Evolutionary conservation across 2,113 vertebrate genomes (phyloP), one percentile per base, ranked within the genome.

Genomic region (Oenanthe melanoleuca): DNA sequence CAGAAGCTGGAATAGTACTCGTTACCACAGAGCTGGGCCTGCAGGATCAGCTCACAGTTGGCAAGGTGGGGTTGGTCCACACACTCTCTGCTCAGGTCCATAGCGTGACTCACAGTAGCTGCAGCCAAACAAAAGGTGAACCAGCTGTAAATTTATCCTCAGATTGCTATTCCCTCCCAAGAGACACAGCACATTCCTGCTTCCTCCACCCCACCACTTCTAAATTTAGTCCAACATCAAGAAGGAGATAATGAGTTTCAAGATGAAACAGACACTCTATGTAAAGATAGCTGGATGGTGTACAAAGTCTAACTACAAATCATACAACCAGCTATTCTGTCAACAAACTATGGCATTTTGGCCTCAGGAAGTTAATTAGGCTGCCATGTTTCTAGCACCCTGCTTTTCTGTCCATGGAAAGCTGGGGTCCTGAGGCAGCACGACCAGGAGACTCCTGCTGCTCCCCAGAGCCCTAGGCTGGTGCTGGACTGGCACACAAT

Each of bases 1-100:
- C 99, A 99, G 98, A 99, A 99, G 86, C 98, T 98, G 95, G 98
- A 98, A 85, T 99, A 99, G 88, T 99, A 99, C 5, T 97, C 97
- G 8, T 99, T 99, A 64, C 96, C 80, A 95, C 99, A 99, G 47
- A 99, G 98, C 40, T 98, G 98, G 74, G 99, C 99, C 91, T 98
- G 98, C 56, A 99, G 96, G 37, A 99, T 99, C 95, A 99, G 97
- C 28, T 98, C 97, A 55, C 99, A 99, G 97, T 99, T 99, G 93
- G 99, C 99, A 2, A 99, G 97, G 29, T 99, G 98, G 0, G 99
- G 98, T 92, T 98, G 99, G 97, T 99, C 99, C 87, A 98, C 95
- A 3, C 99, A 99, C 20, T 98, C 98, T 3, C 96, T 95, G 8
- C 98, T 64, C 31, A 25, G 63, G 72, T 96, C 97, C 61, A 8